phyloP scores from a whole-genome alignment of 2,113 vertebrate genomes.

The Oceanites oceanicus region DNA sequence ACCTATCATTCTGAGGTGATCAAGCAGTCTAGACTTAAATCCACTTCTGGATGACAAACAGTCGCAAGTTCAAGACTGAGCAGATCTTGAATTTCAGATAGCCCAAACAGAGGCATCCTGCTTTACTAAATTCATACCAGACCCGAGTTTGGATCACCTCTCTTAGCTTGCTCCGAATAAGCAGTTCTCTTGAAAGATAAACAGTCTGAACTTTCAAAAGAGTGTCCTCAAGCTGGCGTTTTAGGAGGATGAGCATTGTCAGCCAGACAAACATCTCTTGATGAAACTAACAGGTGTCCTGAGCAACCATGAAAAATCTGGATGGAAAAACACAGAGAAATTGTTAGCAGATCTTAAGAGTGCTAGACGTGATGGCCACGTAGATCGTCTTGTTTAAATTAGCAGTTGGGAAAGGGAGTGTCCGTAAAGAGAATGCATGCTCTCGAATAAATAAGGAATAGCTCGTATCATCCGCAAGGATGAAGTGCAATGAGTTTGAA shows the following conservation, averaged over 20 bases:
- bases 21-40: neutral
- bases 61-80: neutral
- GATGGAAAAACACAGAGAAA: neutral
- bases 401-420: neutral
- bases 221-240: neutral
- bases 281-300: constrained; percentile 25
- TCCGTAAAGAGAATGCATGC: neutral
- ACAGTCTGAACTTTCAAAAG: neutral
- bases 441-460: neutral
- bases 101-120: neutral
- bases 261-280: constrained; percentile 26
- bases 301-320: neutral
- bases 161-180: neutral
- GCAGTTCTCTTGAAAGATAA: constrained; percentile 6
- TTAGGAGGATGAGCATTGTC: neutral
- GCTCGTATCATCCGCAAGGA: neutral
- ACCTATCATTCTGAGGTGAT: neutral
- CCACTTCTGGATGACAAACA: neutral
- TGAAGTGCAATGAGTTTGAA: neutral
- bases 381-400: neutral
- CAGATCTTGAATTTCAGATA: constrained; percentile 29
- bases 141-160: neutral
- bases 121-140: constrained; percentile 2
- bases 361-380: neutral
- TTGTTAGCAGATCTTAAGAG: neutral